Conservation (phyloP, 2,888 invertebrate species). For the Epistrophella euchroma region DNA sequence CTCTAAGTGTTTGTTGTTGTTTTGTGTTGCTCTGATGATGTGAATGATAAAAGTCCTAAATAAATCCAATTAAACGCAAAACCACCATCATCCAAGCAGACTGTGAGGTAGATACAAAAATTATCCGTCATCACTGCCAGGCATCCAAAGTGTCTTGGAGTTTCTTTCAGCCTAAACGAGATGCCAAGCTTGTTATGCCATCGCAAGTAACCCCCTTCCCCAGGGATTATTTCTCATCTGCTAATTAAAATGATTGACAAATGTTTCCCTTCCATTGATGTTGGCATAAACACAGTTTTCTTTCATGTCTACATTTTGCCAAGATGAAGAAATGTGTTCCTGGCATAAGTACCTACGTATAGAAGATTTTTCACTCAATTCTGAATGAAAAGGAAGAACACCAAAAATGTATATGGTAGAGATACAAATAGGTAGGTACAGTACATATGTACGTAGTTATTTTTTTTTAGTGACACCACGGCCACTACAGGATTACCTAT, state of each 20-base stretch:
- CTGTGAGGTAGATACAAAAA: conserved; percentile 41
- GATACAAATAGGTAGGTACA: neutral
- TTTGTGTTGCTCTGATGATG: conserved; percentile 32
- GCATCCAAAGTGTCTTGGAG: conserved; percentile 39
- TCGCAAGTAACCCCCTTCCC: conserved; percentile 16
- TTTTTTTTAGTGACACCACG: conserved; percentile 33
- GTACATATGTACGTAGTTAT: too few relatives aligned
- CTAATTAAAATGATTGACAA: conserved; percentile 77
- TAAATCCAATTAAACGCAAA: conserved; percentile 72
- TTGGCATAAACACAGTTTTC: conserved; percentile 75
- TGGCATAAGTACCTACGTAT: neutral
- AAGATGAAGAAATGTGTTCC: conserved; percentile 39
- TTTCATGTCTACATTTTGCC: conserved; percentile 70
- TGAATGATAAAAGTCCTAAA: conserved; percentile 71
- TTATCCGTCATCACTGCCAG: conserved; percentile 66
- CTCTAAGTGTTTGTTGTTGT: conserved; percentile 4
- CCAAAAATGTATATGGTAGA: neutral
- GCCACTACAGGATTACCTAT: conserved; percentile 25
- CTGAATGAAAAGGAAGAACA: neutral
- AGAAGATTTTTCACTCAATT: conserved; percentile 1
- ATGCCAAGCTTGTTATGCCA: conserved; percentile 54
- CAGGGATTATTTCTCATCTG: conserved; percentile 73
- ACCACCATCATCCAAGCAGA: conserved; percentile 32
- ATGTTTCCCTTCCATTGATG: conserved; percentile 77
- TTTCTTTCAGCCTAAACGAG: conserved; percentile 11